These are phyloP conservation scores for Pithys albifrons DNA, from an alignment of 2,113 vertebrate genomes.

Conservation along the genomic window DNA sequence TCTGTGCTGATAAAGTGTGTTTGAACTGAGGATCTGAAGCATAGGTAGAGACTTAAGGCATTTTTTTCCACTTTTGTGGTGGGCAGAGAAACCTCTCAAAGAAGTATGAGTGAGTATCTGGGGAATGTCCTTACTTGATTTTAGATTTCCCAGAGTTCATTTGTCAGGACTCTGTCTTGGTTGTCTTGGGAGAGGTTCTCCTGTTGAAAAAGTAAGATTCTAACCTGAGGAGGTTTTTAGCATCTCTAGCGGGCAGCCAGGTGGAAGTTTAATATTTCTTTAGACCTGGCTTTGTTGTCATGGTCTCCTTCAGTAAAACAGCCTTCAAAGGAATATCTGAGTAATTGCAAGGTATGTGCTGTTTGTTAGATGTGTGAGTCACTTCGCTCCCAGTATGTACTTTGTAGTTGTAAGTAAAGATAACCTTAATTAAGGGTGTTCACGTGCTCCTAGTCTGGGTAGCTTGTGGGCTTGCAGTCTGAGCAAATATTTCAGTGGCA, in stretches of 20 bases:
- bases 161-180: not conserved
- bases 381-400: not conserved
- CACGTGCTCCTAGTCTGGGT: not conserved
- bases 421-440: slow-evolving; percentile 14
- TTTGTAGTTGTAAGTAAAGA: slow-evolving; percentile 15
- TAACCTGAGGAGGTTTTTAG: not conserved
- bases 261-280: not conserved
- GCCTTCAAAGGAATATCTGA: slow-evolving; percentile 34
- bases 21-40: not conserved
- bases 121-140: not conserved
- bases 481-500: not conserved
- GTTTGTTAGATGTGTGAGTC: slow-evolving; percentile 13
- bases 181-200: not conserved
- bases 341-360: not conserved
- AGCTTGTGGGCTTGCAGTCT: not conserved
- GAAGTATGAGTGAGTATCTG: not conserved
- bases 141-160: not conserved
- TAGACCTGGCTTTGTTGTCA: not conserved
- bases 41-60: not conserved
- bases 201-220: not conserved
- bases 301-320: not conserved
- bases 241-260: not conserved
- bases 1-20: slow-evolving; percentile 9
- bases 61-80: not conserved
- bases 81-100: not conserved